Evolutionary conservation across 2,888 invertebrate genomes (phyloP).

Genomic region (Isoperla grammatica): DNA sequence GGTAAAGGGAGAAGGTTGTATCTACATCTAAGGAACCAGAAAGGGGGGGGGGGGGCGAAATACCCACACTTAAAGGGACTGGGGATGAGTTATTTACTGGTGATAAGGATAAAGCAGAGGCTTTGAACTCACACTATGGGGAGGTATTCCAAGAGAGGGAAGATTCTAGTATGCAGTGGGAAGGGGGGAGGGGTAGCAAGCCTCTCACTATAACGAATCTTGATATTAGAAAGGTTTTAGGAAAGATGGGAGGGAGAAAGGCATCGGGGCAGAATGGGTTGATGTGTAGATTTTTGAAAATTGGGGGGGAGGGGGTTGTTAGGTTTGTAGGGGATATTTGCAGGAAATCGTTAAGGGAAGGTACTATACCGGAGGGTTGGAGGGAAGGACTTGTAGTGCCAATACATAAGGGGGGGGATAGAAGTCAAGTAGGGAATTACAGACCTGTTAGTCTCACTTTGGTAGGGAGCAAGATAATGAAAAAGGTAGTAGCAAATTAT

Average conservation of each 20-base stretch:
- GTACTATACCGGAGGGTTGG: not conserved
- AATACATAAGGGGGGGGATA: conserved; percentile 6
- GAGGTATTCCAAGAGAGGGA: not conserved
- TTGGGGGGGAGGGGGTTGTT: no score
- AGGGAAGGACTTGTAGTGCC: conserved; percentile 4
- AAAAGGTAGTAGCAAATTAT: not conserved
- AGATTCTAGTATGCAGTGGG: not conserved
- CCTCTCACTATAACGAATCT: not conserved
- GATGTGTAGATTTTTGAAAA: no score
- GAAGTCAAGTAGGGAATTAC: not conserved
- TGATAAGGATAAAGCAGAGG: not conserved
- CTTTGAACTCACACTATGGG: not conserved
- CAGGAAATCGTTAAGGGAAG: not conserved
- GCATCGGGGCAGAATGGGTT: not conserved
- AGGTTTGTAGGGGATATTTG: not conserved
- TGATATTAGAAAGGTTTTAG: not conserved
- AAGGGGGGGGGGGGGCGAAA: not conserved
- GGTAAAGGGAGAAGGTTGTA: no score
- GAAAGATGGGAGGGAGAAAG: not conserved
- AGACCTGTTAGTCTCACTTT: not conserved
- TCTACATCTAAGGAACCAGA: not conserved
- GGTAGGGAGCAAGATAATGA: not conserved
- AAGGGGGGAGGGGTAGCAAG: not conserved
- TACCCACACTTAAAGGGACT: no score
- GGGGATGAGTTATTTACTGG: no score